Conservation (phyloP, 2,888 invertebrate species). For the Notodonta dromedarius region DNA sequence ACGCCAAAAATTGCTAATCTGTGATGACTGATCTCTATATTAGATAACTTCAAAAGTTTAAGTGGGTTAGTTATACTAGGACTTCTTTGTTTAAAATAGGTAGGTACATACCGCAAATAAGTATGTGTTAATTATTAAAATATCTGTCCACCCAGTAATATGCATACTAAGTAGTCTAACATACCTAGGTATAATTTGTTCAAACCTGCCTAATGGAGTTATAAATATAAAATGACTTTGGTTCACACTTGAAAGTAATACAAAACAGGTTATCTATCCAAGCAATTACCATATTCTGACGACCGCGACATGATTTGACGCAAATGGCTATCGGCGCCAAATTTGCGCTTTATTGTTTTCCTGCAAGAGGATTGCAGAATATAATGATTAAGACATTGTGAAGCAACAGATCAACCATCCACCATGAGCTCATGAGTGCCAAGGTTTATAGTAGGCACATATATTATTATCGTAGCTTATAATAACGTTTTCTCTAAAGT, state of each 20-base stretch:
- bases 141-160: neutral
- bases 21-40: too few relatives aligned
- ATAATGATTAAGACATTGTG: slow-evolving; percentile 33
- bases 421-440: slow-evolving; percentile 12
- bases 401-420: slow-evolving; percentile 24
- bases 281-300: slow-evolving; percentile 62
- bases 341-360: slow-evolving; percentile 50
- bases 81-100: neutral
- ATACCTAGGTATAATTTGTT: neutral
- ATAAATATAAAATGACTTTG: slow-evolving; percentile 58
- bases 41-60: too few relatives aligned
- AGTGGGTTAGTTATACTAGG: neutral
- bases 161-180: slow-evolving; percentile 14
- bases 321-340: slow-evolving; percentile 50
- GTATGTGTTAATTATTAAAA: neutral
- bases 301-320: slow-evolving; percentile 42
- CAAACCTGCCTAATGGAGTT: slow-evolving; percentile 28
- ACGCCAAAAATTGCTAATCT: too few relatives aligned
- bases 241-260: slow-evolving; percentile 62
- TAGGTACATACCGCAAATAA: neutral
- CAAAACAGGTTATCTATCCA: slow-evolving; percentile 57
- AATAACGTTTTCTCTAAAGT: too few relatives aligned
- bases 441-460: too few relatives aligned
- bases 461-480: too few relatives aligned
- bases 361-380: slow-evolving; percentile 37